Evolutionary conservation across 2,888 invertebrate genomes (phyloP), one percentile per base, ranked within the genome.

Genomic region (Brenthis daphne): DNA sequence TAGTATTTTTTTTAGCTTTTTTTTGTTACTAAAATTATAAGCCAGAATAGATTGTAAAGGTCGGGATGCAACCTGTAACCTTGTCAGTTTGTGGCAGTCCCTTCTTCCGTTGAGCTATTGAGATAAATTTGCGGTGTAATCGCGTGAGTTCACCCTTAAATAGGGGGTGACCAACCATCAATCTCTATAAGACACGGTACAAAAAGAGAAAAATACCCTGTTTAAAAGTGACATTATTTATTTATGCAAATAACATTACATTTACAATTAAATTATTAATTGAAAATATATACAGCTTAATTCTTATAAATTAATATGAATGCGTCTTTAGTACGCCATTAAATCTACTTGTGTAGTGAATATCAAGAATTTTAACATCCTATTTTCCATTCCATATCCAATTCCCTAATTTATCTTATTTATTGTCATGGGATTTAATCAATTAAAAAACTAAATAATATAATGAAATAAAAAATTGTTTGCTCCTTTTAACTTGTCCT

Each of bases 61-160:
- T 63, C 20, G 43, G 24, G 37, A 37, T 43, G 51, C 54, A 63
- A 63, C 63, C 63, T 63, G 53, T 54, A 54, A 63, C 63, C 63
- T 16, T 63, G 51, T 54, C 43, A 53, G 43, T n/a, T 53, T 37
- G 20, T 6, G 37, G 54, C 53, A 54, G 4, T 13, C 63, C 50
- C 48, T 48, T n/a, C 50, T 43, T 20, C 53, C 63, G 63, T 54
- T 63, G 63, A 63, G 63, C 63, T 63, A 63, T 63, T 63, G 63
- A 63, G 63, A 63, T 63, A 63, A 63, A 63, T 63, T 63, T 63
- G 63, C 54, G 63, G 63, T 63, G 54, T 63, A 63, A 63, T 63
- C 63, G 63, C 63, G 37, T 63, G 63, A 63, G 54, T 54, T 63
- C 54, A 54, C 53, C 63, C 63, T 63, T 63, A 63, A 63, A 63